phyloP scores from a whole-genome alignment of 2,113 vertebrate genomes.

The Bostrychus sinensis region DNA sequence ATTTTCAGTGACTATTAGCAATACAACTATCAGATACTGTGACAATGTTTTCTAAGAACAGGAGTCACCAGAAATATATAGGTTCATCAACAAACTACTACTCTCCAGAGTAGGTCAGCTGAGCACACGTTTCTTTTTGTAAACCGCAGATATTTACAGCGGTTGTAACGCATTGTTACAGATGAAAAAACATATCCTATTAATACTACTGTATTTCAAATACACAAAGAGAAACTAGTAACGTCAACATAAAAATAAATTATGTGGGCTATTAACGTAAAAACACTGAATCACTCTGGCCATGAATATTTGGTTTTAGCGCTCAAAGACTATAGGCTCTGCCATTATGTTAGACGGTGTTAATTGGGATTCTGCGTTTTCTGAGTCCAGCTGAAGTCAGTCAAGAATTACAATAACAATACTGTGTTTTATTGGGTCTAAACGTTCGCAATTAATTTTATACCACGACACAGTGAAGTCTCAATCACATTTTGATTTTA shows the following conservation, averaged over 20 bases:
- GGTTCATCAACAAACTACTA: neutral
- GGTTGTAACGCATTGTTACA: too few relatives aligned
- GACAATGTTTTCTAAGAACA: neutral
- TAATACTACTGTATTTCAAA: too few relatives aligned
- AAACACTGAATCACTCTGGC: too few relatives aligned
- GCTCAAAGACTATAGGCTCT: neutral
- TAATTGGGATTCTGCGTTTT: neutral
- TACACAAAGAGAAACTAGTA: too few relatives aligned
- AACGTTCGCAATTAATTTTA: slow-evolving; percentile 18
- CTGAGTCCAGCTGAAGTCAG: neutral
- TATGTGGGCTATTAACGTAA: too few relatives aligned
- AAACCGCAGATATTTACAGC: too few relatives aligned
- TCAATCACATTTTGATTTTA: slow-evolving; percentile 55
- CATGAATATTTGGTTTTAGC: too few relatives aligned
- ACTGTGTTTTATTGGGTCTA: slow-evolving; percentile 9
- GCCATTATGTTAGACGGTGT: neutral
- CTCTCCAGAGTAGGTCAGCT: neutral
- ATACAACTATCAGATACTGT: slow-evolving; percentile 46
- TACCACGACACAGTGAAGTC: neutral
- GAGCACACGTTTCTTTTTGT: too few relatives aligned
- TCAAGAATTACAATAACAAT: neutral
- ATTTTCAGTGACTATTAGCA: slow-evolving; percentile 39
- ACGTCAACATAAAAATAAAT: too few relatives aligned
- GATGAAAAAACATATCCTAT: too few relatives aligned
- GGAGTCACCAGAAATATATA: neutral